Percentiles rank a stretch among this genome's conserved stretches.
Conservation (phyloP, 1,140 invertebrate species). For the Magallana gigas region DNA sequence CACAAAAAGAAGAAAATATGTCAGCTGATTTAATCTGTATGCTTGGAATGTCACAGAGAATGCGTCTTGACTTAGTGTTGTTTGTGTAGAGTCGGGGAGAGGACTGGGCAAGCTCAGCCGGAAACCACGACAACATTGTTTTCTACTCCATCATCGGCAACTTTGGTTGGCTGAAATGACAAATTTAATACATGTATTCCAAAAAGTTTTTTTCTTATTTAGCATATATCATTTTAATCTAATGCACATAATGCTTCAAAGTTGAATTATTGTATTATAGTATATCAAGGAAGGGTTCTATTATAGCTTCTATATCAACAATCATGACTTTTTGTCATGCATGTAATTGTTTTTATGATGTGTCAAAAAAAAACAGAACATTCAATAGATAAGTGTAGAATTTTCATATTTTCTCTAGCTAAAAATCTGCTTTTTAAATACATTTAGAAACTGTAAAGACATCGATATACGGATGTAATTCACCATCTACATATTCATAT, state of each 20-base stretch:
- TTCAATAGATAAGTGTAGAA: no score
- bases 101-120: background rate
- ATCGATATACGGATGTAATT: background rate
- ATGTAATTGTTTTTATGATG: no score
- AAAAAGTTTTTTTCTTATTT: background rate
- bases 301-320: no score
- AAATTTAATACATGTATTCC: background rate
- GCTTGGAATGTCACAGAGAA: slow-evolving; percentile 33
- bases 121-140: slow-evolving; percentile 21
- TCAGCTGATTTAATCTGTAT: slow-evolving; percentile 27
- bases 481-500: no score
- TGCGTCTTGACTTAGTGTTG: background rate
- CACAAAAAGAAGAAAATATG: background rate
- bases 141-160: slow-evolving; percentile 28
- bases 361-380: no score
- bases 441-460: background rate
- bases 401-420: no score
- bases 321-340: no score
- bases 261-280: no score
- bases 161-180: slow-evolving; percentile 39
- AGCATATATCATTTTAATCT: background rate
- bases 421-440: no score
- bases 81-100: background rate
- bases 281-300: no score
- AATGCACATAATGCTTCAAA: background rate